Percentiles rank a stretch among this genome's conserved stretches.
phyloP scores from a whole-genome alignment of 2,888 invertebrate genomes.

The Napeogenes sylphis region DNA sequence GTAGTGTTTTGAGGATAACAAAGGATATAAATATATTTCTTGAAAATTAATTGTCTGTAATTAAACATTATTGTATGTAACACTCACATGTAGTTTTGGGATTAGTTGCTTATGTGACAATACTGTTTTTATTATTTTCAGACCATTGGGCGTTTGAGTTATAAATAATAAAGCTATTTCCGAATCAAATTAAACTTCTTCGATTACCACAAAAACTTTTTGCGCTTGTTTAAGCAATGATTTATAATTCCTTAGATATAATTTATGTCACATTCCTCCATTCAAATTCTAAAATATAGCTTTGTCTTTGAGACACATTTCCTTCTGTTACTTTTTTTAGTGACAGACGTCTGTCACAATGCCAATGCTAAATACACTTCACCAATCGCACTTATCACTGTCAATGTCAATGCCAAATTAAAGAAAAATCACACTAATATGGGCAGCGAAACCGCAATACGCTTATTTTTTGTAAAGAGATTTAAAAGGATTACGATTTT shows the following conservation, averaged over 20 bases:
- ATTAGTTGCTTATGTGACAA: not conserved
- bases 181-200: too few relatives aligned
- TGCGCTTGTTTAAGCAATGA: too few relatives aligned
- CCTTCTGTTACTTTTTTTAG: constrained; percentile 46
- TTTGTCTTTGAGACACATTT: constrained; percentile 32
- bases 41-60: not conserved
- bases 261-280: not conserved
- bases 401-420: constrained; percentile 57
- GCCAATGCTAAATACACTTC: constrained; percentile 49
- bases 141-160: too few relatives aligned
- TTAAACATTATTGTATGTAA: not conserved
- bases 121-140: too few relatives aligned
- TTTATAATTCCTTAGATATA: too few relatives aligned
- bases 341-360: constrained; percentile 53
- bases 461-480: constrained; percentile 27
- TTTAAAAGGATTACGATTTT: constrained; percentile 19
- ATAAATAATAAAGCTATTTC: too few relatives aligned
- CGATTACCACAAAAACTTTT: too few relatives aligned
- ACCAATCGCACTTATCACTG: constrained; percentile 55
- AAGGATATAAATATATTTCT: not conserved
- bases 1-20: not conserved
- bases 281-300: not conserved
- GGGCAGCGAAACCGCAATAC: constrained; percentile 42
- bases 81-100: too few relatives aligned
- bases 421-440: constrained; percentile 53